Evolutionary conservation across 2,888 invertebrate genomes (phyloP), one percentile per base, ranked within the genome.

Genomic region (Archaeoteleia sp.): DNA sequence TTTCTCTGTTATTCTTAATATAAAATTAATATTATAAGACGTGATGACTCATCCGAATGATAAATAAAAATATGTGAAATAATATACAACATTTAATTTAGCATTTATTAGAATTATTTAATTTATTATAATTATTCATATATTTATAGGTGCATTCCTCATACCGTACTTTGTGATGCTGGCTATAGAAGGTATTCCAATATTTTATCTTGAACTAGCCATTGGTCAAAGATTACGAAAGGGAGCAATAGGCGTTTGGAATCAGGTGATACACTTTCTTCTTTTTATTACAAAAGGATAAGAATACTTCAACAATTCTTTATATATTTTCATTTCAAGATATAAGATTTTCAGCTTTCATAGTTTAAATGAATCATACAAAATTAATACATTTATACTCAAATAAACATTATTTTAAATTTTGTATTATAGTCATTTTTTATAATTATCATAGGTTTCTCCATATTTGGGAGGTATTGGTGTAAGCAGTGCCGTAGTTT

Each of bases 151-250:
- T 13, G 97, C 97, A n/a, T 98, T 98, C 83, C 87, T 98, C 67
- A 96, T 98, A 74, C 97, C 97, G 0, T 98, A 97, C 86, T 94
- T 97, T 81, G 93, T 97, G 71, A 97, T 97, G 96, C 85, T 97
- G 81, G 92, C 93, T 14, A 91, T 97, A 70, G 96, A 97, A 83
- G 98, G 97, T 0, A 94, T 98, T 76, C 98, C 97, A 0, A 95
- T 98, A 80, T 96, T 98, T 87, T 97, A 97, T 84, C 88, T 98
- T 84, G 98, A 98, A 86, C 87, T 98, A 80, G 97, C 97, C 1
- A 95, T 98, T 66, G 98, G 97, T 0, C 97, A 98, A 87, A 88
- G 96, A 65, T 86, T 98, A 83, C 89, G 97, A 73, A 96, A 97
- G 86, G 96, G 97, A 8, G 95, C 96, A 10, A 95, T 97, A 51